Conservation (phyloP, 1,140 invertebrate species). For the Micrasema longulum region DNA sequence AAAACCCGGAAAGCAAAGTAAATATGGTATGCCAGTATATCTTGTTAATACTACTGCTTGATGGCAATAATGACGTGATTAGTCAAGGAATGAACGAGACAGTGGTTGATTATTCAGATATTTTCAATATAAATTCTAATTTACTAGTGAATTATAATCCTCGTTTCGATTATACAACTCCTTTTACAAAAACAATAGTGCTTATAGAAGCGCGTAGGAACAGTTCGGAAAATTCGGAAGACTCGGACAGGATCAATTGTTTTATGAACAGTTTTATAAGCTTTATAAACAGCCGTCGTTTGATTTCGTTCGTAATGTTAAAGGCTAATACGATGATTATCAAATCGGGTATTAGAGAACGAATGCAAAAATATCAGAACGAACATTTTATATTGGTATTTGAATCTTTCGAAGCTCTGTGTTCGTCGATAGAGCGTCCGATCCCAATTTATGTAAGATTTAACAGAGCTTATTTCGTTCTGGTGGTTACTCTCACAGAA, state of each 20-base stretch:
- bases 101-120: background rate
- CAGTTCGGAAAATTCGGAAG: background rate
- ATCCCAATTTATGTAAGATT: background rate
- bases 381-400: constrained; percentile 4
- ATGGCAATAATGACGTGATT: no score
- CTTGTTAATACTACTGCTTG: no score
- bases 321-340: background rate
- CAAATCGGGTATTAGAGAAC: background rate
- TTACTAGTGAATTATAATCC: no score
- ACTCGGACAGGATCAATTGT: background rate
- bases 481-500: background rate
- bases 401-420: background rate
- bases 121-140: background rate
- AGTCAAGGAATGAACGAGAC: no score
- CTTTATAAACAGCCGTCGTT: background rate
- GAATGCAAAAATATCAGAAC: background rate
- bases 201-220: constrained; percentile 3
- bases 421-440: background rate
- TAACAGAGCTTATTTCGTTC: constrained; percentile 15
- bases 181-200: constrained; percentile 6
- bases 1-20: no score
- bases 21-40: no score
- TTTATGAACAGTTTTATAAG: constrained; percentile 8
- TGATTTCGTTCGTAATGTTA: background rate
- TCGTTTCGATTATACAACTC: no score